Evolutionary conservation across 1,140 invertebrate genomes (phyloP).

Genomic region (Lycorma delicatula): DNA sequence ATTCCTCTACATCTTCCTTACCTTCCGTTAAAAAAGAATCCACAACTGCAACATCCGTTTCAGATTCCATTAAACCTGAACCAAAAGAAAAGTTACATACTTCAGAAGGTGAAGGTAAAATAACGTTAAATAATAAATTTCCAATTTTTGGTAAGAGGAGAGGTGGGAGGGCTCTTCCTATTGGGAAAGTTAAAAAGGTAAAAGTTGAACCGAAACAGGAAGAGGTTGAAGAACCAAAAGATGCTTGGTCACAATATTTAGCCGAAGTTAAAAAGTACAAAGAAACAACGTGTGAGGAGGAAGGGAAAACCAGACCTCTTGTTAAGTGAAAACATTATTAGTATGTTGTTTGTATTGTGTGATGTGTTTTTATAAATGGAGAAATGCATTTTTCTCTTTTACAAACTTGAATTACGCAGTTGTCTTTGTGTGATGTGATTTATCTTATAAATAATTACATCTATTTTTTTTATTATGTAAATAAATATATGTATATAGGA

Average conservation of each 20-base stretch:
- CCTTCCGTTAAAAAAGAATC: background rate
- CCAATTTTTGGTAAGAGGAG: constrained; percentile 71
- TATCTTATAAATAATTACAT: background rate
- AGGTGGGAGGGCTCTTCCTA: constrained; percentile 77
- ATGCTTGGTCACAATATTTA: constrained; percentile 88
- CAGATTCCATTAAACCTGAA: constrained; percentile 32
- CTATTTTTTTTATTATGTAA: background rate
- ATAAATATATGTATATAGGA: too few species aligned
- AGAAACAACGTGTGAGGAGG: constrained; percentile 83
- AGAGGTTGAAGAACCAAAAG: constrained; percentile 59
- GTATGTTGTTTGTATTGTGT: too few species aligned
- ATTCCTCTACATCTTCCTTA: background rate
- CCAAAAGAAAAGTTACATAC: constrained; percentile 36
- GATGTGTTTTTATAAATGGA: too few species aligned
- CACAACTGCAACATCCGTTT: constrained; percentile 35
- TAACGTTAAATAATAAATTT: constrained; percentile 6
- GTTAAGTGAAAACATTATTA: constrained; percentile 65
- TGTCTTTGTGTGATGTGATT: background rate
- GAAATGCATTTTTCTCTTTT: too few species aligned
- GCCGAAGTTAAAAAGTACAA: constrained; percentile 87
- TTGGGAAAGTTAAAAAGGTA: constrained; percentile 79
- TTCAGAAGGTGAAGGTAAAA: constrained; percentile 9
- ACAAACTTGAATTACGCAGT: background rate
- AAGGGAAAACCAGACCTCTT: constrained; percentile 75
- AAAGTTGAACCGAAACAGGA: constrained; percentile 53